A percentile compares a stretch with the other conserved stretches of the same genome.
Conservation (phyloP, 2,888 invertebrate species). For the Atethmia centrago region DNA sequence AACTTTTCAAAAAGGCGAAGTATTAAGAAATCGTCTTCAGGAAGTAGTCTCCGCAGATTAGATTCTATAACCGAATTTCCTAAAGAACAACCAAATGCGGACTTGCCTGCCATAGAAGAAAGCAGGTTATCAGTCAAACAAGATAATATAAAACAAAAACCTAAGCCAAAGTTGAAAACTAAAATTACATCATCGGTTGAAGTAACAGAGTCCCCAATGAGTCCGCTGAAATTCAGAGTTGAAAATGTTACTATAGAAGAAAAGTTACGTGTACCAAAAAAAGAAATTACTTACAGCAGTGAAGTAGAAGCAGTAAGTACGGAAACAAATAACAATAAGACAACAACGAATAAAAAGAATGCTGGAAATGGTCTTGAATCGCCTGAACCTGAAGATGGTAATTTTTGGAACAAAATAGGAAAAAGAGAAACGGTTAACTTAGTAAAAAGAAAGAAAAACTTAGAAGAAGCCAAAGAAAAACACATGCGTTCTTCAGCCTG, state of each 20-base stretch:
- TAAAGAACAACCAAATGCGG: conserved; percentile 72
- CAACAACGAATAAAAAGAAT: conserved; percentile 68
- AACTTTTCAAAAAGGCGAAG: conserved; percentile 77
- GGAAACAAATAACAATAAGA: conserved; percentile 69
- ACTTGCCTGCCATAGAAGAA: conserved; percentile 87
- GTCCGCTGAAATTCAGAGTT: conserved; percentile 89
- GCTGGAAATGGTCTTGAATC: conserved; percentile 71
- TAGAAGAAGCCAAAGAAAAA: conserved; percentile 84
- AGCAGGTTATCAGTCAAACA: conserved; percentile 77
- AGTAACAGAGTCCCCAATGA: conserved; percentile 82
- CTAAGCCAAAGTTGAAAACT: conserved; percentile 85
- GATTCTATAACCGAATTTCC: conserved; percentile 87
- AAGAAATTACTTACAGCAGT: conserved; percentile 83
- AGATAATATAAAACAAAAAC: conserved; percentile 72
- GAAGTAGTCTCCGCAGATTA: conserved; percentile 83
- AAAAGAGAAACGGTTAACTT: conserved; percentile 92
- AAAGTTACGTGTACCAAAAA: conserved; percentile 79
- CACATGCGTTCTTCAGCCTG: conserved; percentile 81
- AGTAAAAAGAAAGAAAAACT: conserved; percentile 88
- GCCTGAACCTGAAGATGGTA: conserved; percentile 86
- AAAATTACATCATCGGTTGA: conserved; percentile 90
- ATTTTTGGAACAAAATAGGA: conserved; percentile 93
- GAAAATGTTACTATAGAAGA: conserved; percentile 92
- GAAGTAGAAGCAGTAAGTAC: conserved; percentile 71
- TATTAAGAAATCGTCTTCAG: conserved; percentile 86